Evolutionary conservation across 2,888 invertebrate species (phyloP).

Genomic region (Bedellia somnulentella): DNA sequence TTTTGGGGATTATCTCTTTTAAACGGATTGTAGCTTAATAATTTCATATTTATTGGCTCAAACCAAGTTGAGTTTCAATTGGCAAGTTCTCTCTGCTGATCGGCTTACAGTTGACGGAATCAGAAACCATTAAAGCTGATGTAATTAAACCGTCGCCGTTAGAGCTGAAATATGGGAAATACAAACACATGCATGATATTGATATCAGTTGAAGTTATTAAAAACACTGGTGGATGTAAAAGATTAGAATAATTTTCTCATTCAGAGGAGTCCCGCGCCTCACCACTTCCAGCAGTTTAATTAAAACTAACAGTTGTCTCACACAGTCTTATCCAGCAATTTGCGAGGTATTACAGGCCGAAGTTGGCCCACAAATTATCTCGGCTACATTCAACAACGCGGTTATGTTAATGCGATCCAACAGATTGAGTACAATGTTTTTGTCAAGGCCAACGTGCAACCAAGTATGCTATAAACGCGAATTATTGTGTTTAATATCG

Average conservation of each 20-base stretch:
- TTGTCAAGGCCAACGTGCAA: constrained; percentile 37
- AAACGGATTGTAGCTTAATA: constrained; percentile 35
- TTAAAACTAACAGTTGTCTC: constrained; percentile 62
- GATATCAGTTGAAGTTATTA: constrained; percentile 37
- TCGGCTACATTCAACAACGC: constrained; percentile 56
- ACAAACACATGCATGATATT: constrained; percentile 24
- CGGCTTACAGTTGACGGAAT: no score
- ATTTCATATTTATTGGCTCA: no score
- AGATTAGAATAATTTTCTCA: constrained; percentile 60
- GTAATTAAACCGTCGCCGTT: no score
- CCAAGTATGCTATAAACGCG: constrained; percentile 39
- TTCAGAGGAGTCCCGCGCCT: constrained; percentile 48
- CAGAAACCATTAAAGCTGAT: no score
- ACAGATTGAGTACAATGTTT: constrained; percentile 48
- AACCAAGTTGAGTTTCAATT: no score
- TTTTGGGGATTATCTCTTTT: constrained; percentile 45
- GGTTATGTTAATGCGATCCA: constrained; percentile 56
- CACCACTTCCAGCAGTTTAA: constrained; percentile 56
- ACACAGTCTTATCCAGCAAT: constrained; percentile 60
- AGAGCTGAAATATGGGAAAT: no score
- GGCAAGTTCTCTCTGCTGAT: no score
- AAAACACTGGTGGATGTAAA: constrained; percentile 50
- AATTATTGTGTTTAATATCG: constrained; percentile 27
- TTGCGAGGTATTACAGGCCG: constrained; percentile 59
- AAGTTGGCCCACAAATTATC: constrained; percentile 60